These are phyloP conservation scores for Drosophila monieri DNA, from an alignment of 2,888 invertebrate species.

Conservation along the genomic window DNA sequence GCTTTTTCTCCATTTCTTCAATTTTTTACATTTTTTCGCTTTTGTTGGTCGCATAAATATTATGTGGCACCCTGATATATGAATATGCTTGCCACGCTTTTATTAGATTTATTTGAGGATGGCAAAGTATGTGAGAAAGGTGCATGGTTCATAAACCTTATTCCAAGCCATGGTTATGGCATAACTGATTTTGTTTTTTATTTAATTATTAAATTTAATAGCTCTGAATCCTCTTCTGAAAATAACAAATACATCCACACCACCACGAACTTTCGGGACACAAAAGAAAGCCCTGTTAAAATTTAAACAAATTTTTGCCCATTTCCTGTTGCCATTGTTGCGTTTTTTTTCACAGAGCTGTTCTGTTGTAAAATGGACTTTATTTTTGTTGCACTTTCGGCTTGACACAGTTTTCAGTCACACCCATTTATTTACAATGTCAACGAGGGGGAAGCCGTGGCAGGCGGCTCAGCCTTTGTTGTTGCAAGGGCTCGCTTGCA, in stretches of 20 bases:
- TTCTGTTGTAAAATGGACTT: background rate
- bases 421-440: constrained; percentile 77
- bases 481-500: constrained; percentile 37
- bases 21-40: constrained; percentile 13
- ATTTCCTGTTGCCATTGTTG: constrained; percentile 56
- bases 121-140: background rate
- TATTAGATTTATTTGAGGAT: constrained; percentile 60
- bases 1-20: constrained; percentile 4
- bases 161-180: background rate
- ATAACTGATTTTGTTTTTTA: background rate
- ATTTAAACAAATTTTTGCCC: constrained; percentile 75
- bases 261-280: constrained; percentile 31
- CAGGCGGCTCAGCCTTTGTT: constrained; percentile 30
- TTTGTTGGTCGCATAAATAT: constrained; percentile 31
- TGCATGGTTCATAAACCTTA: background rate
- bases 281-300: constrained; percentile 37
- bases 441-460: constrained; percentile 49
- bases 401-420: constrained; percentile 76
- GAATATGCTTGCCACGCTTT: constrained; percentile 66
- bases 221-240: background rate
- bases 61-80: constrained; percentile 54
- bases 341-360: constrained; percentile 17
- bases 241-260: constrained; percentile 64
- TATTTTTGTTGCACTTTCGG: constrained; percentile 60
- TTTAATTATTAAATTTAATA: constrained; percentile 9